Base-by-base conservation (phyloP, 2,113 vertebrate genomes). In the Myocastor coypus region DNA sequence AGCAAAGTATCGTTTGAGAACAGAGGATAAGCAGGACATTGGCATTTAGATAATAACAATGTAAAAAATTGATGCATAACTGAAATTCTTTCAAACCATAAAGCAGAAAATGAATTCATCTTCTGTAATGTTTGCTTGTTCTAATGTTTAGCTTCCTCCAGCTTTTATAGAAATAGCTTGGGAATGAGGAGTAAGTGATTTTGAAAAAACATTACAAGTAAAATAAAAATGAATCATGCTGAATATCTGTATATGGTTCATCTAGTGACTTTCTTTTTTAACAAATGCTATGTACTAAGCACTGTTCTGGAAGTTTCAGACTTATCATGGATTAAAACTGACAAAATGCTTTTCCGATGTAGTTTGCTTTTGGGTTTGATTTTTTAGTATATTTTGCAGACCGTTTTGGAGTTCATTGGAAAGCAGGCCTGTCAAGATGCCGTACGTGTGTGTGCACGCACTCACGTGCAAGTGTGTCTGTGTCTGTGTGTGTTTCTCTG, bases 11-110 rank as follows among this genome's bases (percentile, higher is more conserved):
- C 50, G 46, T 68, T 78, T 34, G 57, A 64, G 42, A 75, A 37
- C 69, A 34, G 34, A 11, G 7, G 32, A 71, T 77, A 86, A 69
- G 52, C 37, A 50, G 42, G 71, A 87, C 86, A 61, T 37, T 80
- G 73, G 81, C 71, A 59, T 55, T 93, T 84, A 73, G 50, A 85
- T 85, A 69, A 86, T 78, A 91, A 77, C 87, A 94, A 85, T 5
- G 28, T 57, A 85, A 94, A 82, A 86, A 73, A 85, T 75, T 50
- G 32, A 19, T 57, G 12, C 63, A 42, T 81, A 86, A 69, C 26
- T 66, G 61, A 37, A 89, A 34, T 20, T 81, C 75, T 95, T 95
- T 71, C 24, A 82, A 78, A 22, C 57, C 40, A 32, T 82, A 50
- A 83, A 73, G 57, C 66, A 86, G 80, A 59, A 84, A 50, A n/a